phyloP scores from a whole-genome alignment of 2,888 invertebrate species.

The Athrips mouffetella region DNA sequence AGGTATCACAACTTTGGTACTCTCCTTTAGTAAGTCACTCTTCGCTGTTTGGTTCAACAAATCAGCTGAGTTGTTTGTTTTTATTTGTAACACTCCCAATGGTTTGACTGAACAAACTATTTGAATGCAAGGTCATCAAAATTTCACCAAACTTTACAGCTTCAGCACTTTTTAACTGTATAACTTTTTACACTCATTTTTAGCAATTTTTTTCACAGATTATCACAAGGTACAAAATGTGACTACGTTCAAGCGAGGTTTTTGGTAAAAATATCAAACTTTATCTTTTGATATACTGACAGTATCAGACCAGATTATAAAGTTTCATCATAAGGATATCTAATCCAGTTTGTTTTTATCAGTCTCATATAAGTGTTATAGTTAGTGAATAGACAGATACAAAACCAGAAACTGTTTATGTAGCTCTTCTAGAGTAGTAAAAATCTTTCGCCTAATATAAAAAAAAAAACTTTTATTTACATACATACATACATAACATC shows the following conservation, averaged over 20 bases:
- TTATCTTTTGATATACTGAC: not conserved
- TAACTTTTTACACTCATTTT: not conserved
- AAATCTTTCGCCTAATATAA: no score
- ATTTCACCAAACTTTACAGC: not conserved
- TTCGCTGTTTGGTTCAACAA: conserved; percentile 27
- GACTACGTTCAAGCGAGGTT: not conserved
- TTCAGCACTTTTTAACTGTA: not conserved
- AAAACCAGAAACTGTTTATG: no score
- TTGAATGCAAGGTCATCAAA: conserved; percentile 44
- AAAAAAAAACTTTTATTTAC: no score
- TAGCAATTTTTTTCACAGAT: not conserved
- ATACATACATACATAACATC: no score
- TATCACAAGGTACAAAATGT: not conserved
- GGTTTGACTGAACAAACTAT: conserved; percentile 49
- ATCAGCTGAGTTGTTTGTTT: conserved; percentile 28
- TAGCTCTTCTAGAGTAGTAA: no score
- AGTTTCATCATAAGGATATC: no score
- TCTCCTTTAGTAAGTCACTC: not conserved
- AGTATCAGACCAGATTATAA: not conserved
- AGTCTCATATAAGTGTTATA: no score
- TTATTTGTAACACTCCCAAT: conserved; percentile 38
- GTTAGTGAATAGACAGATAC: no score
- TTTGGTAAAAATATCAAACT: not conserved
- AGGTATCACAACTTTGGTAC: not conserved
- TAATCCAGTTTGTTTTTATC: no score